These are phyloP conservation scores for Aporophyla lueneburgensis DNA, from an alignment of 2,888 invertebrate species.

Conservation along the genomic window DNA sequence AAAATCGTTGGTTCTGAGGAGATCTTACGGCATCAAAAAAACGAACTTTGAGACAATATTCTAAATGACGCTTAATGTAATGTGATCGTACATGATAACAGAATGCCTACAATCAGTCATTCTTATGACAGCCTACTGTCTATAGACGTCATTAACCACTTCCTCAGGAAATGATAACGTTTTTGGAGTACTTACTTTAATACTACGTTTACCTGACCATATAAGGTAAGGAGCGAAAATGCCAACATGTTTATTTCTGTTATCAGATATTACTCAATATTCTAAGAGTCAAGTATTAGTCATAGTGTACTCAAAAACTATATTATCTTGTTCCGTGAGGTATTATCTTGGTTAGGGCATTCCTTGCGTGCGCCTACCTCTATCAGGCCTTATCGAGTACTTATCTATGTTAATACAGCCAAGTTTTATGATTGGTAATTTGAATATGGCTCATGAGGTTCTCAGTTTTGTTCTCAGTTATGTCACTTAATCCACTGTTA, in stretches of 20 bases:
- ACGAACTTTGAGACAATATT: background rate
- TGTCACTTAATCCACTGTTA: background rate
- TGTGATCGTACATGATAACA: conserved; percentile 3
- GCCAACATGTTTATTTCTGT: conserved; percentile 4
- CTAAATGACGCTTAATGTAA: background rate
- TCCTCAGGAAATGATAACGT: conserved; percentile 46
- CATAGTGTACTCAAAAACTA: conserved; percentile 27
- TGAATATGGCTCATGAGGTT: background rate
- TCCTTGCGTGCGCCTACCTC: conserved; percentile 2
- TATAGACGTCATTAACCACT: conserved; percentile 36
- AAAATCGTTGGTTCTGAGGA: background rate
- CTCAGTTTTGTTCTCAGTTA: background rate
- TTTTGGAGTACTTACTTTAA: conserved; percentile 23
- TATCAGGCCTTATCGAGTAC: conserved; percentile 9
- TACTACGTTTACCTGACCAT: conserved; percentile 29
- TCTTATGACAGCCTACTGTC: background rate
- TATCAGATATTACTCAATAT: conserved; percentile 54
- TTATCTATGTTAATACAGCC: conserved; percentile 16
- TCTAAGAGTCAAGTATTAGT: conserved; percentile 28
- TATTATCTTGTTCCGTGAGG: conserved; percentile 50
- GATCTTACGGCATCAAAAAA: background rate
- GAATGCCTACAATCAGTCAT: conserved; percentile 13
- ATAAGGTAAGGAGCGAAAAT: conserved; percentile 39
- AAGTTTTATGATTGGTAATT: background rate
- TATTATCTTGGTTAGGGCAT: conserved; percentile 50